Base-by-base conservation (phyloP, 2,797 vertebrate genomes). In the Phylloscopus collybita region DNA sequence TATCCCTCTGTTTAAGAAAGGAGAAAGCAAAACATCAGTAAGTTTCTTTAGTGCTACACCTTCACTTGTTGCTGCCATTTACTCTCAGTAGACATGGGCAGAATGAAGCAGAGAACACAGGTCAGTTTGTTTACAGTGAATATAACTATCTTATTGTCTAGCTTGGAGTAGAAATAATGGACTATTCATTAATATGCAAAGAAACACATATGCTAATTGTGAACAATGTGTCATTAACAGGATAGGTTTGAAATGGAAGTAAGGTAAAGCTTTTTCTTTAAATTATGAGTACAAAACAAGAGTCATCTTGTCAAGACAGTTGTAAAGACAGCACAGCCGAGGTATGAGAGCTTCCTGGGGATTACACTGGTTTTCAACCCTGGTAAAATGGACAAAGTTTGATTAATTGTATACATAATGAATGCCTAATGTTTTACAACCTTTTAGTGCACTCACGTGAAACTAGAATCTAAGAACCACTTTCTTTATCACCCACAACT, bases 1-100 rank as follows among this genome's bases (percentile, higher is more conserved):
- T 97, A 67, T 81, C 98, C 98, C 45, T 97, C 98, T 98, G 95
- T 89, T 92, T 69, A 86, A 92, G 60, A 88, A 90, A 80, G 53
- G 13, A 93, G 53, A 92, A 89, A 76, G 12, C 14, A 90, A 70
- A 78, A 56, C 12, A 57, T 64, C n/a, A 73, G 6, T 47, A 36
- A 16, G 25, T 92, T 62, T 79, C 17, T 53, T 40, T 81, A 86
- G 38, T 67, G 29, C 47, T 88, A 50, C 13, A 38, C 13, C 29
- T 61, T 78, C 51, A 32, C 21, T 64, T 16, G 6, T 44, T 60
- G 29, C 32, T 88, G 64, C 34, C 15, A 36, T 45, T 73, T 57
- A 23, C 12, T 67, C 32, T 83, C 42, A 38, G 17, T 22, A 78
- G 75, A 67, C 17, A 50, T 18, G 12, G n/a, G 47, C 47, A 88